A percentile compares a stretch with the other conserved stretches of the same genome.
Conservation (phyloP, 2,888 invertebrate species). For the Leptura quadrifasciata region DNA sequence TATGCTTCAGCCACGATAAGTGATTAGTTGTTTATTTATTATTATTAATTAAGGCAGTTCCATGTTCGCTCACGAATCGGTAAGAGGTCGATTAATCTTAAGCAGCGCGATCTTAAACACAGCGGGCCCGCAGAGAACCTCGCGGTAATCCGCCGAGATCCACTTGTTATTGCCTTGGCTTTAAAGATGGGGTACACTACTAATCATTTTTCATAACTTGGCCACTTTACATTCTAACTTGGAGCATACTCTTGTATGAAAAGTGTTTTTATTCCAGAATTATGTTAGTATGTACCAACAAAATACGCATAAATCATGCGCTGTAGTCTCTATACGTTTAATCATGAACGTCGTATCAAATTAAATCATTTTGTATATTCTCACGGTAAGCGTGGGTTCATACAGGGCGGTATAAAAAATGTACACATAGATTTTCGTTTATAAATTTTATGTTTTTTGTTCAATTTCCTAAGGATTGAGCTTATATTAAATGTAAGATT, state of each 20-base stretch:
- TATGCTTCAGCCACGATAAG: conserved; percentile 52
- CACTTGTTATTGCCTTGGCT: conserved; percentile 62
- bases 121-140: conserved; percentile 58
- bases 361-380: conserved; percentile 32
- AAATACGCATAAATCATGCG: conserved; percentile 30
- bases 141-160: conserved; percentile 58
- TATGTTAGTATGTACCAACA: conserved; percentile 36
- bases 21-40: conserved; percentile 60
- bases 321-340: conserved; percentile 6
- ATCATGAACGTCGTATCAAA: conserved; percentile 31
- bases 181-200: conserved; percentile 54
- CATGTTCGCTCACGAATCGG: conserved; percentile 63
- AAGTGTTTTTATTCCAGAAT: conserved; percentile 41
- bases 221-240: conserved; percentile 14
- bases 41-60: conserved; percentile 59
- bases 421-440: no score
- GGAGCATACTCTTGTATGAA: conserved; percentile 1
- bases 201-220: conserved; percentile 50
- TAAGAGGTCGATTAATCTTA: conserved; percentile 65
- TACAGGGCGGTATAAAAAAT: no score
- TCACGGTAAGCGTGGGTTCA: conserved; percentile 18
- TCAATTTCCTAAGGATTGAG: no score
- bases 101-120: conserved; percentile 53
- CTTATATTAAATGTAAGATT: no score
- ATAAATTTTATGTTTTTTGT: no score